Evolutionary conservation across 2,888 invertebrate genomes (phyloP).

Genomic region (Phortica okadai): DNA sequence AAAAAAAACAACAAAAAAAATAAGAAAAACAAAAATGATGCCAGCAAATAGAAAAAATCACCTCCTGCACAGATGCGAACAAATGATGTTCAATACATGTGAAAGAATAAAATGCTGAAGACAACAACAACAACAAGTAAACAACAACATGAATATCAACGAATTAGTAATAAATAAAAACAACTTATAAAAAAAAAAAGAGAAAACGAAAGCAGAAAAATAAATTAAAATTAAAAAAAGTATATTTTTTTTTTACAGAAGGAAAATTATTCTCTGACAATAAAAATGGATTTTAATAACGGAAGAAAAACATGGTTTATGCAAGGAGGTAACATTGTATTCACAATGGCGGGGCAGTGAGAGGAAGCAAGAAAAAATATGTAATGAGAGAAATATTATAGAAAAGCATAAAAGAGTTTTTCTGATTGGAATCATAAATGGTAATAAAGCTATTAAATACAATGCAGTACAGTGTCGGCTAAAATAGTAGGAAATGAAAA

Average conservation of each 20-base stretch:
- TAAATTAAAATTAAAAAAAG: background rate
- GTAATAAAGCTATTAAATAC: too few species aligned
- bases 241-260: background rate
- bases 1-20: slow-evolving; percentile 5
- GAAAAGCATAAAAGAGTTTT: too few species aligned
- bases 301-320: too few species aligned
- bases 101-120: slow-evolving; percentile 19
- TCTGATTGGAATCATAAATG: too few species aligned
- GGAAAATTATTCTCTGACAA: slow-evolving; percentile 49
- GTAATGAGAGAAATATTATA: too few species aligned
- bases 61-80: slow-evolving; percentile 52
- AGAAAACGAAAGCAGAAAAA: background rate
- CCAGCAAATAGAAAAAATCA: slow-evolving; percentile 50
- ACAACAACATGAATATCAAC: slow-evolving; percentile 19
- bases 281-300: slow-evolving; percentile 48
- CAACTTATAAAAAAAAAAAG: slow-evolving; percentile 37
- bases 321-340: too few species aligned
- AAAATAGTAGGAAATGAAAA: too few species aligned
- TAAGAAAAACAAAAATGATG: background rate
- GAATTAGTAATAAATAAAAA: slow-evolving; percentile 52
- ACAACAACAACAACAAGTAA: slow-evolving; percentile 28
- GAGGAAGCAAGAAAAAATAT: too few species aligned
- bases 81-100: slow-evolving; percentile 42
- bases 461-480: too few species aligned
- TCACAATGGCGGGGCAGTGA: too few species aligned